Base-by-base conservation (phyloP, 2,888 invertebrate genomes). In the Diarsia rubi region DNA sequence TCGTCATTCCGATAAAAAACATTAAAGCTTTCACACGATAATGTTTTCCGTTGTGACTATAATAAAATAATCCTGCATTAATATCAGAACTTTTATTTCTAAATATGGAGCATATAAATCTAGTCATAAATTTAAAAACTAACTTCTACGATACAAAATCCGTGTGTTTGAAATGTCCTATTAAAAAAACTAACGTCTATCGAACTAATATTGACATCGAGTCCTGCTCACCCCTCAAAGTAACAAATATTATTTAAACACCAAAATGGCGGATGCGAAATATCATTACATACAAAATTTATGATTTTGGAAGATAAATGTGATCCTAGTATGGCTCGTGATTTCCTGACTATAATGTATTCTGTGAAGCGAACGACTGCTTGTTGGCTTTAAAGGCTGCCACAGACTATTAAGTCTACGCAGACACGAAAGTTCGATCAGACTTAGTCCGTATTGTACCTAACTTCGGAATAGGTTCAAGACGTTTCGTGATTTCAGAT, bases 321-420 rank as follows among this genome's bases (percentile, higher is more conserved):
- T 94, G 93, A 92, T 91, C 91, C 91, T 93, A 92, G 93, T 91
- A 91, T 90, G 89, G 92, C 69, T 94, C 94, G 95, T 95, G 96
- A 95, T 95, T 96, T 96, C 96, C 96, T 95, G 94, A 92, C 92
- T 93, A 90, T 95, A 96, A 96, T 95, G 92, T 95, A 96, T 96
- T 94, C 95, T 88, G 91, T 90, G 89, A 90, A 91, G 92, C 92
- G 91, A 90, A 84, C 90, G 88, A 90, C 91, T 91, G 88, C 82
- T 87, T 78, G 83, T 83, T 87, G 86, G 81, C 79, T 87, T 89
- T 91, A 94, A 95, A 95, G 93, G 93, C 92, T 94, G 93, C 88
- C 95, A 94, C 85, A 94, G 95, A 94, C 81, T 89, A 92, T 84
- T 84, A 90, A 85, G 76, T 83, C 78, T 83, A 85, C 78, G 87